phyloP scores from a whole-genome alignment of 1,140 invertebrate genomes.

The Cotesia chilonis region DNA sequence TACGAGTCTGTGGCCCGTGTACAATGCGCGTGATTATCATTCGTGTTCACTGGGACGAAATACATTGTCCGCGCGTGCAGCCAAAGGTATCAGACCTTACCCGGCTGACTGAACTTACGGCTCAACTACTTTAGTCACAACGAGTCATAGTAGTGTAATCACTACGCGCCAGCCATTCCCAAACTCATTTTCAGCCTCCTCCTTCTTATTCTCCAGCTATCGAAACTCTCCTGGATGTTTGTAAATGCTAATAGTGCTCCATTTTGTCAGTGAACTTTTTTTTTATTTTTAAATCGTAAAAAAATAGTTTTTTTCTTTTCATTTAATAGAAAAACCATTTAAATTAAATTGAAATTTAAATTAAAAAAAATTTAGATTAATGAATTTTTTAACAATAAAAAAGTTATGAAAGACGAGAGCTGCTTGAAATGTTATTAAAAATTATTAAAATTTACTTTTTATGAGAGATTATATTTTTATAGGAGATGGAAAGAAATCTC shows the following conservation, averaged over 20 bases:
- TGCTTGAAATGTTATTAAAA: too few species aligned
- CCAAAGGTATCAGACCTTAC: conserved; percentile 27
- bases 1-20: conserved; percentile 19
- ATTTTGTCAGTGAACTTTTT: neutral
- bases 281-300: neutral
- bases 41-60: conserved; percentile 35
- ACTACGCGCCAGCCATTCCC: conserved; percentile 25
- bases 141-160: conserved; percentile 26
- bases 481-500: neutral
- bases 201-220: too few species aligned
- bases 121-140: conserved; percentile 22
- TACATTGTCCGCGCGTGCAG: conserved; percentile 35
- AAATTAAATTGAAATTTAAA: too few species aligned
- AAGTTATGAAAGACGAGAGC: too few species aligned
- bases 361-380: too few species aligned
- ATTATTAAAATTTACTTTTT: too few species aligned
- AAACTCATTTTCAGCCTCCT: conserved; percentile 6
- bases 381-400: too few species aligned
- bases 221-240: neutral
- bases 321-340: too few species aligned
- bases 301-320: too few species aligned
- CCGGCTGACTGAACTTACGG: conserved; percentile 29
- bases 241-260: neutral
- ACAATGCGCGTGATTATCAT: conserved; percentile 32
- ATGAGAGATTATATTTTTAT: too few species aligned